Percentiles rank a stretch among this genome's conserved stretches.
Conservation (phyloP, 2,113 vertebrate genomes). For the Sceloporus tristichus region DNA sequence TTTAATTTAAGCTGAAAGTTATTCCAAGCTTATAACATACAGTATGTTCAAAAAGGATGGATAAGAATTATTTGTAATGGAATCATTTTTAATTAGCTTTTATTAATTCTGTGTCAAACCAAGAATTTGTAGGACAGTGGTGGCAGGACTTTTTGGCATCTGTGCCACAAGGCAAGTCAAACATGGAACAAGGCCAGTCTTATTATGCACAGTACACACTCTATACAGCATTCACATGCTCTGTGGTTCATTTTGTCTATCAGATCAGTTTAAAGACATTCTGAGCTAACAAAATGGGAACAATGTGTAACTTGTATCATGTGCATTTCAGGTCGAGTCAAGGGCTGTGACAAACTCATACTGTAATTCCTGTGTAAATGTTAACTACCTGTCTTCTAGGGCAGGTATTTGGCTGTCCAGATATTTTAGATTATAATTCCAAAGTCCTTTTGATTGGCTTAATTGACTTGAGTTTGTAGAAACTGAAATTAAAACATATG, state of each 20-base stretch:
- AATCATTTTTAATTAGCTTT: accelerated
- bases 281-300: background rate
- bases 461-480: too few species aligned
- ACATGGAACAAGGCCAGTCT: background rate
- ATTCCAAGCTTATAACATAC: background rate
- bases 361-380: too few species aligned
- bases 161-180: background rate
- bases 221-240: background rate
- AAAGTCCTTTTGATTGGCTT: too few species aligned
- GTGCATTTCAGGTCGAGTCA: background rate
- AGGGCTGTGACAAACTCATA: background rate
- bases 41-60: background rate
- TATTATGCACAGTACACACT: background rate
- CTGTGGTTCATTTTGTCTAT: background rate
- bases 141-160: background rate
- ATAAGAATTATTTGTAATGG: background rate
- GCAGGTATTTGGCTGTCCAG: too few species aligned
- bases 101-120: background rate
- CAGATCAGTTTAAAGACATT: background rate
- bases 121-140: background rate
- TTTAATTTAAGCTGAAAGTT: background rate
- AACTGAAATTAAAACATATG: too few species aligned
- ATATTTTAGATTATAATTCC: too few species aligned
- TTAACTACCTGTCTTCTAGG: background rate
- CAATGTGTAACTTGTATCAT: background rate